Conservation (phyloP, 2,797 vertebrate genomes). For the Staurois parvus region DNA sequence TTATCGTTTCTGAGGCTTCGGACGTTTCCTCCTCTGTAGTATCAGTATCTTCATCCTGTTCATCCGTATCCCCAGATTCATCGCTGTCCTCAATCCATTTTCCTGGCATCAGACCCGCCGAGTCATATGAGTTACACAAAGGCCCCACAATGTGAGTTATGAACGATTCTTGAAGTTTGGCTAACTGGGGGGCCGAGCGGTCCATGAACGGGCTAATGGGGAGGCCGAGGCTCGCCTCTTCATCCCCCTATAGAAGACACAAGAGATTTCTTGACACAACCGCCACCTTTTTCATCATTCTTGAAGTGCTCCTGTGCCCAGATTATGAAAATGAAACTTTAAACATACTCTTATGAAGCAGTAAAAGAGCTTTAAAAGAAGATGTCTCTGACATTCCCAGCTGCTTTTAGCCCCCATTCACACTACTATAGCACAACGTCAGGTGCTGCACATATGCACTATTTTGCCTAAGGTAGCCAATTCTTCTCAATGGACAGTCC, state of each 20-base stretch:
- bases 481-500: too few relatives aligned
- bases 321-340: too few relatives aligned
- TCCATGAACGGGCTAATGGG: constrained; percentile 99
- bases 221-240: constrained; percentile 92
- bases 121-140: constrained; percentile 94
- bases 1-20: constrained; percentile 83
- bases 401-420: too few relatives aligned
- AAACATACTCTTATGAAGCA: too few relatives aligned
- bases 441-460: too few relatives aligned
- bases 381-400: too few relatives aligned
- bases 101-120: constrained; percentile 93
- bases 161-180: constrained; percentile 97
- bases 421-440: too few relatives aligned
- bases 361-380: too few relatives aligned
- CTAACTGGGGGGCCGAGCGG: constrained; percentile 93
- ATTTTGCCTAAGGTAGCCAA: too few relatives aligned
- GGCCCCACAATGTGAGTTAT: constrained; percentile 98
- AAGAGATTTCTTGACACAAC: too few relatives aligned
- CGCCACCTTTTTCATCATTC: too few relatives aligned
- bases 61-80: constrained; percentile 81
- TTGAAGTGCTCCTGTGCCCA: too few relatives aligned
- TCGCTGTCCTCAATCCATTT: constrained; percentile 86
- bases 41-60: constrained; percentile 79
- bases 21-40: constrained; percentile 85
- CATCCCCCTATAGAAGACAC: constrained; percentile 84